Evolutionary conservation across 2,113 vertebrate species (phyloP).

Genomic region (Ochotona curzoniae): DNA sequence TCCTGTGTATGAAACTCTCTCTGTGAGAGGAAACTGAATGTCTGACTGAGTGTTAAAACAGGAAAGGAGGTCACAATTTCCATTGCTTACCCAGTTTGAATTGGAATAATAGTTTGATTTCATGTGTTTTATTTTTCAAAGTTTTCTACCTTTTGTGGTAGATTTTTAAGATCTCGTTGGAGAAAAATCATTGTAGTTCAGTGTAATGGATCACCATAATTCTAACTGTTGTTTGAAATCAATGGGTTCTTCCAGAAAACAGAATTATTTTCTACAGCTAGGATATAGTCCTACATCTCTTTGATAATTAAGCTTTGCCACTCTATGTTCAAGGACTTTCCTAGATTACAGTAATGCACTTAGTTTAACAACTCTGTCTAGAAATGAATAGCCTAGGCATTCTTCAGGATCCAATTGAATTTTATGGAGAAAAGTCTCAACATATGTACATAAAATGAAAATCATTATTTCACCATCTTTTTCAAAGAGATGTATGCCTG

Average conservation of each 20-base stretch:
- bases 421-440: conserved; percentile 59
- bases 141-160: neutral
- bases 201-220: conserved; percentile 27
- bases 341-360: conserved; percentile 52
- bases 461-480: conserved; percentile 22
- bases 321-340: neutral
- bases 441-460: conserved; percentile 21
- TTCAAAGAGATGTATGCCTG: neutral
- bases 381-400: conserved; percentile 51
- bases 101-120: neutral
- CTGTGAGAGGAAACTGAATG: neutral
- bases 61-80: neutral
- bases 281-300: conserved; percentile 3
- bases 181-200: neutral
- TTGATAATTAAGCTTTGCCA: conserved; percentile 66
- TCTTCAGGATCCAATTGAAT: conserved; percentile 29
- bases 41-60: neutral
- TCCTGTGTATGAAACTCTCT: neutral
- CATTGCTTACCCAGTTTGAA: neutral
- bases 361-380: conserved; percentile 54
- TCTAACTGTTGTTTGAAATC: conserved; percentile 25
- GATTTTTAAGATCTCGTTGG: neutral
- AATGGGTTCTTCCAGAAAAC: neutral
- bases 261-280: conserved; percentile 50
- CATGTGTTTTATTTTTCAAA: conserved; percentile 23